Evolutionary conservation across 2,797 vertebrate species (phyloP).

Genomic region (Hemibagrus guttatus): DNA sequence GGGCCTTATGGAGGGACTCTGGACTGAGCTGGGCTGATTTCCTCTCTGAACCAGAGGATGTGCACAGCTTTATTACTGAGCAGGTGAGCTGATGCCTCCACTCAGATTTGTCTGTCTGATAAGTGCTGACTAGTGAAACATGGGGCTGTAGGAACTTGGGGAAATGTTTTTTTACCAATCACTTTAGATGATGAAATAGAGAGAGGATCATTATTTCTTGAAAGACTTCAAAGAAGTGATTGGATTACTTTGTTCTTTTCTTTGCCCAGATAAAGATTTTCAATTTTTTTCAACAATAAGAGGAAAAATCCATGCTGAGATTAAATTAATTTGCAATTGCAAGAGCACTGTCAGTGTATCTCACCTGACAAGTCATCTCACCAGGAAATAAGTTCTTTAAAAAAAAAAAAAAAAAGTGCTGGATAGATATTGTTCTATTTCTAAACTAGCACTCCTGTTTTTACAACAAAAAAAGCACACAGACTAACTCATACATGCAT

Average conservation of each 20-base stretch:
- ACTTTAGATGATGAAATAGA: neutral
- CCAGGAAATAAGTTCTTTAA: neutral
- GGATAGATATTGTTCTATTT: neutral
- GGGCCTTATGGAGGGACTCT: constrained; percentile 91
- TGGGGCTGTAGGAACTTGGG: too few species aligned
- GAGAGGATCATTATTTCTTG: neutral
- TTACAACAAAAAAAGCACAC: neutral
- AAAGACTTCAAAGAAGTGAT: too few species aligned
- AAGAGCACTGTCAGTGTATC: neutral
- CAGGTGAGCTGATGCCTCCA: constrained; percentile 73
- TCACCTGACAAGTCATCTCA: neutral
- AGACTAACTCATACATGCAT: neutral
- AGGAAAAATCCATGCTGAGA: neutral
- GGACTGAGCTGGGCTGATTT: constrained; percentile 89
- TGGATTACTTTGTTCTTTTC: neutral
- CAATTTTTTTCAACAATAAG: neutral
- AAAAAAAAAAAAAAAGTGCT: neutral
- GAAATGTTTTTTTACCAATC: neutral
- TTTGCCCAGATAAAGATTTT: neutral
- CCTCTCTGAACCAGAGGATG: constrained; percentile 87
- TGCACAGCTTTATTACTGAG: constrained; percentile 88
- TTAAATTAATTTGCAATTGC: neutral
- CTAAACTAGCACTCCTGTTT: neutral
- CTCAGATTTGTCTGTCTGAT: neutral
- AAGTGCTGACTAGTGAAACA: neutral